Conservation (phyloP, 2,797 vertebrate species). For the Helarctos malayanus region DNA sequence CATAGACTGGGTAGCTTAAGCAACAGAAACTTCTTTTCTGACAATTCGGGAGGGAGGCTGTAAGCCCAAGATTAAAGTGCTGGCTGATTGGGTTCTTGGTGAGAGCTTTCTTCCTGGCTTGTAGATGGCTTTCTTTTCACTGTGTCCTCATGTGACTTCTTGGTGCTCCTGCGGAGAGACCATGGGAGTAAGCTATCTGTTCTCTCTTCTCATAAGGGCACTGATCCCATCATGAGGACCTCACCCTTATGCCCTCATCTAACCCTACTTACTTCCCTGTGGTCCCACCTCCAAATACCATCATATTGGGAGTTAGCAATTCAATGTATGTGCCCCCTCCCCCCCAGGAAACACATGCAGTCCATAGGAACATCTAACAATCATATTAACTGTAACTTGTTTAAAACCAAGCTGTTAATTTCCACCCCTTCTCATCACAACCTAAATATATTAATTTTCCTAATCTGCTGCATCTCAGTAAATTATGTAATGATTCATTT, state of each 20-base stretch:
- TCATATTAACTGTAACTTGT: neutral
- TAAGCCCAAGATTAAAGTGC: neutral
- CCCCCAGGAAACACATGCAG: neutral
- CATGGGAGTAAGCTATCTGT: no score
- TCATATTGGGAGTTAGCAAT: neutral
- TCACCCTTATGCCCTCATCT: neutral
- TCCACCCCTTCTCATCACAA: neutral
- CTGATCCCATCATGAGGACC: neutral
- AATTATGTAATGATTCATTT: neutral
- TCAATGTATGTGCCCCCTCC: neutral
- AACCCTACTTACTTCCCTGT: neutral
- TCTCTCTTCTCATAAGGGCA: neutral
- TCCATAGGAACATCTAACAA: neutral
- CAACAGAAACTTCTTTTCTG: neutral
- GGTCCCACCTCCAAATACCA: neutral
- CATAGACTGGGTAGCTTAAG: neutral
- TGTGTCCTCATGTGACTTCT: neutral
- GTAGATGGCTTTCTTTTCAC: neutral
- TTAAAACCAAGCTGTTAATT: neutral
- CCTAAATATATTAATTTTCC: neutral
- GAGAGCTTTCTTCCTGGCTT: neutral
- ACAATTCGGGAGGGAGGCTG: neutral
- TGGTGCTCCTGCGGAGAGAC: neutral
- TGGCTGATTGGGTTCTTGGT: neutral
- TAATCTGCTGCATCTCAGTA: neutral